These are phyloP conservation scores for Ashinkailepas kermadecensis DNA, from an alignment of 2,888 invertebrate genomes.

Conservation along the genomic window DNA sequence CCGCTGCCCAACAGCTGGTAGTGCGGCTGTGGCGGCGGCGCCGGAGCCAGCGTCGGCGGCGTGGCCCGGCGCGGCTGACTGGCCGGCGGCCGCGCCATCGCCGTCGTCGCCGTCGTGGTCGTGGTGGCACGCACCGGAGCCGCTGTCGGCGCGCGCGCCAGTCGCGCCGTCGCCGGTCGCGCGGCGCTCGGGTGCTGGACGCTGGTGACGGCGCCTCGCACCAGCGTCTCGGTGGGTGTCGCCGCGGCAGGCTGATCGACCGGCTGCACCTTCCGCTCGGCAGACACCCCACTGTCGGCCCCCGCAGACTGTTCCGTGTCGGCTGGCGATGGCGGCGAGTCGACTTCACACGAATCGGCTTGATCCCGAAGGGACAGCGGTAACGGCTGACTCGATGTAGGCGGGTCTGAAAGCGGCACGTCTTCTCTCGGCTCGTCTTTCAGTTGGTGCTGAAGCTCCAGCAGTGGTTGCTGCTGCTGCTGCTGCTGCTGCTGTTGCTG, in stretches of 20 bases:
- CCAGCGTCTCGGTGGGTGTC: neutral
- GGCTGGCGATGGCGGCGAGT: neutral
- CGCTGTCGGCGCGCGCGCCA: neutral
- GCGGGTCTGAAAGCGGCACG: too few species aligned
- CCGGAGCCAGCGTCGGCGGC: constrained; percentile 7
- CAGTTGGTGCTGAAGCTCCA: neutral
- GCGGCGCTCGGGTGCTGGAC: constrained; percentile 5
- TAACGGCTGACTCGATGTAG: neutral
- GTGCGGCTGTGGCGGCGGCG: constrained; percentile 2
- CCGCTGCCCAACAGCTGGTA: neutral
- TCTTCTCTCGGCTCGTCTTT: too few species aligned
- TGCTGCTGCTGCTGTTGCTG: neutral
- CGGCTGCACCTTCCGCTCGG: too few species aligned
- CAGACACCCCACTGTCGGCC: neutral
- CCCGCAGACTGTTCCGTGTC: neutral
- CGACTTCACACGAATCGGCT: too few species aligned
- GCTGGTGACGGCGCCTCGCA: constrained; percentile 9
- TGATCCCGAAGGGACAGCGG: neutral
- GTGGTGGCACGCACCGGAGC: neutral
- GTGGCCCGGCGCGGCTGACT: neutral
- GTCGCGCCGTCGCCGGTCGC: neutral
- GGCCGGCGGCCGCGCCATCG: neutral
- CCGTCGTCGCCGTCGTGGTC: neutral
- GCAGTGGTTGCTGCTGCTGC: neutral
- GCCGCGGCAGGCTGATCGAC: too few species aligned